Percentiles rank a stretch among this genome's conserved stretches.
phyloP scores from a whole-genome alignment of 2,888 invertebrate species.

The Leptopilina drosophilae region DNA sequence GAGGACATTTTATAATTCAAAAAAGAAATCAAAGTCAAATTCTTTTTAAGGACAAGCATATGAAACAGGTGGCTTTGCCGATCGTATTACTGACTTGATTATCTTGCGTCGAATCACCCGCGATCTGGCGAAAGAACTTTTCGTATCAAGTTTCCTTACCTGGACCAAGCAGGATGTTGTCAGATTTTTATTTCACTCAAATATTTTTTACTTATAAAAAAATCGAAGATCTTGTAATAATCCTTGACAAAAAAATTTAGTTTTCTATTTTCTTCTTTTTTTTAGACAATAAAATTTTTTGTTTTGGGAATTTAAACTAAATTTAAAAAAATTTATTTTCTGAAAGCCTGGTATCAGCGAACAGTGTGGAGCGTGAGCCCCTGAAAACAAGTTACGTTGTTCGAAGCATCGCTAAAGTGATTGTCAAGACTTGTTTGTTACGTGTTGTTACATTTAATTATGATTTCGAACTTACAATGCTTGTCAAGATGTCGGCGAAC shows the following conservation, averaged over 20 bases:
- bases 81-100: slow-evolving; percentile 24
- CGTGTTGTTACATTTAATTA: slow-evolving; percentile 51
- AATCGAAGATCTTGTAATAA: not conserved
- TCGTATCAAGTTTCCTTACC: slow-evolving; percentile 18
- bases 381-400: slow-evolving; percentile 57
- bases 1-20: not conserved
- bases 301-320: too few relatives aligned
- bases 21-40: not conserved
- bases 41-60: not conserved
- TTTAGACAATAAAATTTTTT: not conserved
- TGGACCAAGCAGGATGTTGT: slow-evolving; percentile 31
- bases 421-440: slow-evolving; percentile 51
- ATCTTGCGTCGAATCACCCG: slow-evolving; percentile 4
- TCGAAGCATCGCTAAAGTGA: slow-evolving; percentile 68
- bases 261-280: not conserved
- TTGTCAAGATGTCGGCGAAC: slow-evolving; percentile 56
- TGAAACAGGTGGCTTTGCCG: slow-evolving; percentile 29
- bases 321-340: not conserved
- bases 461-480: slow-evolving; percentile 50
- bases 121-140: slow-evolving; percentile 6
- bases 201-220: not conserved
- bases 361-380: slow-evolving; percentile 58
- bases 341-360: slow-evolving; percentile 55
- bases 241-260: not conserved
- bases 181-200: not conserved